Base-by-base conservation (phyloP, 2,113 vertebrate species). In the Eulacestoma nigropectus region DNA sequence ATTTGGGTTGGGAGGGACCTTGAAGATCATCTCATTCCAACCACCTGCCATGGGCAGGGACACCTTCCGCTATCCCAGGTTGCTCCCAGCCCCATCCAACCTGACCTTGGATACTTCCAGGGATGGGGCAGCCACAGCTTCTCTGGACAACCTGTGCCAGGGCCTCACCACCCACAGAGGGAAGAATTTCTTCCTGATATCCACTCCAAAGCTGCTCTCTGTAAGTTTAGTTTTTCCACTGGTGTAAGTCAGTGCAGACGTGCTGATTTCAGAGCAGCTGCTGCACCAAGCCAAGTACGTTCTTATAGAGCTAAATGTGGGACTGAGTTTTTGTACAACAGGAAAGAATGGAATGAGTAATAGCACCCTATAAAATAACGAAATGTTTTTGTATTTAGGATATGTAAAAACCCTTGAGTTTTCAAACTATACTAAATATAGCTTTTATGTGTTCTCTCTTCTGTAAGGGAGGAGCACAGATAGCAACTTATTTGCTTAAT, bases 351-450 rank as follows among this genome's bases (percentile, higher is more conserved):
- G n/a, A 57, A 85, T 55, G 44, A 85, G 18, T 77, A 84, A 93
- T 22, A 77, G 15, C 53, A 75, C 78, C 42, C 44, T 85, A 70
- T 76, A 90, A 94, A 91, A 84, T 62, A 84, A 73, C 16, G 32
- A 91, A 87, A 67, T 84, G 18, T 46, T 93, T 93, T 91, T 94
- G 35, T 73, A 22, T 67, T 89, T 87, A 83, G 30, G 46, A 62
- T 80, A 83, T 80, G 30, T 87, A 73, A 90, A 93, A 91, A 4
- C 15, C 13, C 19, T 59, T 67, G 47, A 80, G 25, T 73, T 94
- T 94, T 76, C 41, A 63, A 76, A 63, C 39, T 18, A 55, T 27
- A 20, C 44, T 94, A 94, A 95, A 90, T 69, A 74, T 42, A 84
- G 25, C 11, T 90, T 92, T 87, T 94, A 49, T 69, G 37, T 70